A percentile compares a stretch with the other conserved stretches of the same genome.
Evolutionary conservation across 2,888 invertebrate species (phyloP).

Genomic region (Drosophila setosimentum): DNA sequence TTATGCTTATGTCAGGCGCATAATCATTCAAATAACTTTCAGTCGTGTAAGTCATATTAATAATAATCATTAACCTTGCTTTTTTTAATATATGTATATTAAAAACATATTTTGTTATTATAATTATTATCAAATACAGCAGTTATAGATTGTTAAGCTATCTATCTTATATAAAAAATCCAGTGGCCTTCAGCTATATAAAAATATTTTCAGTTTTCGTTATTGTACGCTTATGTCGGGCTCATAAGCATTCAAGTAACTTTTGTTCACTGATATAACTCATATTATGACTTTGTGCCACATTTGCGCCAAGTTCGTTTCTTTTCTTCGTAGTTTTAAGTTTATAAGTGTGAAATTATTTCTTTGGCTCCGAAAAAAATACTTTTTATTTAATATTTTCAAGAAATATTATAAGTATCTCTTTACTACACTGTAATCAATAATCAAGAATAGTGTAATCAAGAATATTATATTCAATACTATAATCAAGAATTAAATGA

Average conservation of each 20-base stretch:
- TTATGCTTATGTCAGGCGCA: constrained; percentile 21
- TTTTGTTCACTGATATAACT: not conserved
- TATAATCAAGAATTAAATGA: too few relatives aligned
- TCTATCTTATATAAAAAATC: too few relatives aligned
- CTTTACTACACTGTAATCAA: too few relatives aligned
- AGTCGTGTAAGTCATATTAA: not conserved
- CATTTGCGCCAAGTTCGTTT: not conserved
- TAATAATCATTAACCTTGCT: not conserved
- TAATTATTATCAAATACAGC: not conserved
- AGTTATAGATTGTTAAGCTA: not conserved
- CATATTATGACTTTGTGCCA: not conserved
- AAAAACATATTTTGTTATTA: not conserved
- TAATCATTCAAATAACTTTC: constrained; percentile 18
- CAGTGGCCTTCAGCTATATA: too few relatives aligned
- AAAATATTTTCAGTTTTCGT: too few relatives aligned
- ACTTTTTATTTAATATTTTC: not conserved
- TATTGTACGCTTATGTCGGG: not conserved
- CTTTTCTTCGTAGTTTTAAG: not conserved
- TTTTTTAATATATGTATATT: not conserved
- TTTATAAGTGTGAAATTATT: not conserved
- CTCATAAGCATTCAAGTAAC: not conserved
- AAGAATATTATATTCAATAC: too few relatives aligned
- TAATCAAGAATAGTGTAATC: too few relatives aligned
- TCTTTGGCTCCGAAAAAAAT: too few relatives aligned
- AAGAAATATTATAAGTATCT: too few relatives aligned